A percentile compares a stretch with the other conserved stretches of the same genome.
These are phyloP conservation scores for Tachina fera DNA, from an alignment of 2,888 invertebrate genomes.

Conservation along the genomic window DNA sequence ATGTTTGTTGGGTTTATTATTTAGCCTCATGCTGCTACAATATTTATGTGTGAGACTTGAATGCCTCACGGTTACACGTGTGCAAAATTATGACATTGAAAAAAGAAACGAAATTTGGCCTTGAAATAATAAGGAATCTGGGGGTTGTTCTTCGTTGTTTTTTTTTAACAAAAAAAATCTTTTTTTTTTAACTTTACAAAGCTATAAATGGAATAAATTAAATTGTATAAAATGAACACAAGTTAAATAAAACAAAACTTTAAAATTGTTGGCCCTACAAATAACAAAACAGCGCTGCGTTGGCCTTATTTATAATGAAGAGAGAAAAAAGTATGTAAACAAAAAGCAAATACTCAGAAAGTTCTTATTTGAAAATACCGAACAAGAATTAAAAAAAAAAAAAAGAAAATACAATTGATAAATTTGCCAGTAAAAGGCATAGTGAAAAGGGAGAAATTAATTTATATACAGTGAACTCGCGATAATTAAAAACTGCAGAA, in stretches of 20 bases:
- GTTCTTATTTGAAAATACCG: too few relatives aligned
- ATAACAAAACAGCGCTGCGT: not conserved
- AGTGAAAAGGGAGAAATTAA: too few relatives aligned
- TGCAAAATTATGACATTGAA: constrained; percentile 29
- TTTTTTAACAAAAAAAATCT: not conserved
- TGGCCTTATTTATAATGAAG: not conserved
- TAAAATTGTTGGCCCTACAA: too few relatives aligned
- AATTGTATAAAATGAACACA: not conserved
- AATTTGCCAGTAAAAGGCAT: too few relatives aligned
- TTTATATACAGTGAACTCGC: too few relatives aligned
- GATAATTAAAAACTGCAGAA: too few relatives aligned
- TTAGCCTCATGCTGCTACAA: too few relatives aligned
- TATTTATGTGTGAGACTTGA: constrained; percentile 1
- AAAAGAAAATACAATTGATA: too few relatives aligned
- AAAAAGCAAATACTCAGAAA: too few relatives aligned
- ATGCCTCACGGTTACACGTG: constrained; percentile 46
- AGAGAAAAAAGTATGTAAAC: too few relatives aligned
- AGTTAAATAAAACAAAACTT: not conserved
- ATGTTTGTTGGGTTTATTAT: too few relatives aligned
- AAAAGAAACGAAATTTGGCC: not conserved
- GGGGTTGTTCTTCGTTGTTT: not conserved
- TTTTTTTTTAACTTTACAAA: not conserved
- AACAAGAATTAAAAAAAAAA: too few relatives aligned
- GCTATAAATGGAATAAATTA: constrained; percentile 27
- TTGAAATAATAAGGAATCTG: not conserved